Conservation (phyloP, 2,888 invertebrate genomes). For the Emmelina monodactyla region DNA sequence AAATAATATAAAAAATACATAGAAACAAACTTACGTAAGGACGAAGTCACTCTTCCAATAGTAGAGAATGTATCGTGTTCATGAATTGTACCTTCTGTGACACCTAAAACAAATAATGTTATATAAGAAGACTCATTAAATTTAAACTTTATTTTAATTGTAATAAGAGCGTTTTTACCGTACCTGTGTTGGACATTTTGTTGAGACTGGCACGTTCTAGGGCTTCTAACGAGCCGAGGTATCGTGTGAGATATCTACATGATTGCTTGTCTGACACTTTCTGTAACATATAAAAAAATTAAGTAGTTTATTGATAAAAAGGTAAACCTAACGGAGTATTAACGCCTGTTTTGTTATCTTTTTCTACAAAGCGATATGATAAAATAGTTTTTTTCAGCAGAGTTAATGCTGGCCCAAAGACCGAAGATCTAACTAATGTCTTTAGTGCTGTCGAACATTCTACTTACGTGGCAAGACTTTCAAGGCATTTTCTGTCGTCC, state of each 20-base stretch:
- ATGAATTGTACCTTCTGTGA: slow-evolving; percentile 38
- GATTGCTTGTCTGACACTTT: slow-evolving; percentile 56
- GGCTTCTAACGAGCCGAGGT: slow-evolving; percentile 49
- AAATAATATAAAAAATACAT: background rate
- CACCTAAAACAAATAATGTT: slow-evolving; percentile 23
- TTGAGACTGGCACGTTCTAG: slow-evolving; percentile 39
- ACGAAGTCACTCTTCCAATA: slow-evolving; percentile 35
- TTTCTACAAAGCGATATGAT: too few relatives aligned
- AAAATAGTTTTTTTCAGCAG: too few relatives aligned
- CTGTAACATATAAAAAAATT: slow-evolving; percentile 23
- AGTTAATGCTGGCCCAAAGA: too few relatives aligned
- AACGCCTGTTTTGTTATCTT: too few relatives aligned
- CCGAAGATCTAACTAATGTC: too few relatives aligned
- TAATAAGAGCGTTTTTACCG: too few relatives aligned
- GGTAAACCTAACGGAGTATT: background rate
- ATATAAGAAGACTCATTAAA: too few relatives aligned
- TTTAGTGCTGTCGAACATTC: too few relatives aligned
- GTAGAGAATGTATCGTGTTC: slow-evolving; percentile 36
- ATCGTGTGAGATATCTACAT: slow-evolving; percentile 45
- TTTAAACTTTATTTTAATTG: too few relatives aligned
- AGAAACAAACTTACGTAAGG: slow-evolving; percentile 37
- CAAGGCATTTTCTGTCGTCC: too few relatives aligned
- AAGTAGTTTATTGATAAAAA: background rate
- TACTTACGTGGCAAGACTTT: too few relatives aligned
- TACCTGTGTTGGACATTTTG: slow-evolving; percentile 48